These are phyloP conservation scores for Drosophila sp. DNA, from an alignment of 1,140 invertebrate species.

Conservation along the genomic window DNA sequence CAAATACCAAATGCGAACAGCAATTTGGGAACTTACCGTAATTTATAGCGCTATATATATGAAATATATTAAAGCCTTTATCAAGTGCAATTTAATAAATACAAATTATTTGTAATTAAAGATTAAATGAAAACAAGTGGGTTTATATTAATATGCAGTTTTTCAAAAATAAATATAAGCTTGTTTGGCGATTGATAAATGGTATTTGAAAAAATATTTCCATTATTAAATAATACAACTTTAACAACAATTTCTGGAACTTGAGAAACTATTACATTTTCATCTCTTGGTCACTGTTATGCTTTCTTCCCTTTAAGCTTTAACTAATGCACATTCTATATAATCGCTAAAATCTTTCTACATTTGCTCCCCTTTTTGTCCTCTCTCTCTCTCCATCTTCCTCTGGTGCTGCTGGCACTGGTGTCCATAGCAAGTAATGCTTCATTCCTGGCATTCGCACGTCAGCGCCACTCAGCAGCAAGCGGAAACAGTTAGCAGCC, in stretches of 20 bases:
- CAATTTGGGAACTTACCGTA: slow-evolving; percentile 4
- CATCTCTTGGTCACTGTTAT: background rate
- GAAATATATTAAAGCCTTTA: background rate
- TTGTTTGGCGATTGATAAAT: no score
- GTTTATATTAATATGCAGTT: no score
- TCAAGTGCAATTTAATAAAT: no score
- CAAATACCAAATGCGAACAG: slow-evolving; percentile 7
- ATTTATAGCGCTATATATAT: slow-evolving; percentile 41
- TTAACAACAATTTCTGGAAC: slow-evolving; percentile 1
- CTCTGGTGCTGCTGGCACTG: slow-evolving; percentile 12
- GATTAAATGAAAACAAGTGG: no score
- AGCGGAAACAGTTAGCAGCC: slow-evolving; percentile 78
- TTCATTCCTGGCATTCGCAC: slow-evolving; percentile 75
- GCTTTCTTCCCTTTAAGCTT: slow-evolving; percentile 10
- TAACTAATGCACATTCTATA: slow-evolving; percentile 64
- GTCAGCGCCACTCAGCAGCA: slow-evolving; percentile 66
- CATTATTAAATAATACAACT: background rate
- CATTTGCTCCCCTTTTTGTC: slow-evolving; percentile 11
- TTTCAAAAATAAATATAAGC: no score
- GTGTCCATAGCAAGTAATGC: slow-evolving; percentile 49
- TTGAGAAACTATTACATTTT: background rate
- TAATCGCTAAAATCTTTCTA: slow-evolving; percentile 55
- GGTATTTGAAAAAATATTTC: no score
- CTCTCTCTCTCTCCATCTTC: background rate
- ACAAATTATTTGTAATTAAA: no score